These are phyloP conservation scores for Jacana jacana DNA, from an alignment of 2,113 vertebrate genomes.

Conservation along the genomic window DNA sequence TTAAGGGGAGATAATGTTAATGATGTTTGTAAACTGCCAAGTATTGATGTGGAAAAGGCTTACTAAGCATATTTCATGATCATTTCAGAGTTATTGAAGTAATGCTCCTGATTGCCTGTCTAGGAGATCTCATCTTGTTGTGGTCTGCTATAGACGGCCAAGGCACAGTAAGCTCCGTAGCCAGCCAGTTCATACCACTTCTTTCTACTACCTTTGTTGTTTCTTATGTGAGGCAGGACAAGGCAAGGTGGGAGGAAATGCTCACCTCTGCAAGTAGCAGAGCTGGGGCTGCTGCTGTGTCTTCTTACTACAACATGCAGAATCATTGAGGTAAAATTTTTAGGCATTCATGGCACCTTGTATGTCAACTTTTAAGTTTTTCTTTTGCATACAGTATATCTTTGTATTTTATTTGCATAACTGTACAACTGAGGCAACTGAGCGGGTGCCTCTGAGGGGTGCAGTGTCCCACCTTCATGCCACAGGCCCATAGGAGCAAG, in stretches of 20 bases:
- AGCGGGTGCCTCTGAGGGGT: neutral
- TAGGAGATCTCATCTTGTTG: neutral
- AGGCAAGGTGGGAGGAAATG: rapidly evolving
- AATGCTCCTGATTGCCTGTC: neutral
- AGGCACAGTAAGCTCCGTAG: neutral
- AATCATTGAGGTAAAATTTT: neutral
- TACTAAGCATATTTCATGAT: neutral
- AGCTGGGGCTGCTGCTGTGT: neutral
- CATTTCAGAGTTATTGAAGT: conserved; percentile 1
- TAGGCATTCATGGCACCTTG: rapidly evolving
- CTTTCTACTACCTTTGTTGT: neutral
- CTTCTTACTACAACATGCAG: neutral
- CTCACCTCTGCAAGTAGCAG: neutral
- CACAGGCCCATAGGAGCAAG: rapidly evolving
- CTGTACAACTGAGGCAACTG: neutral
- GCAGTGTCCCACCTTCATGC: rapidly evolving
- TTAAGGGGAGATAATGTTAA: neutral
- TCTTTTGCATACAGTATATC: neutral
- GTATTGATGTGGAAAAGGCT: neutral
- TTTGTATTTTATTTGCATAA: neutral
- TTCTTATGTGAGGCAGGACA: neutral
- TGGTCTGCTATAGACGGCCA: neutral
- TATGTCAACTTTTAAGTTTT: neutral
- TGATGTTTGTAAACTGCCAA: neutral
- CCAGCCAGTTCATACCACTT: neutral